Conservation (phyloP, 2,113 vertebrate genomes). For the Lasiurus cinereus region DNA sequence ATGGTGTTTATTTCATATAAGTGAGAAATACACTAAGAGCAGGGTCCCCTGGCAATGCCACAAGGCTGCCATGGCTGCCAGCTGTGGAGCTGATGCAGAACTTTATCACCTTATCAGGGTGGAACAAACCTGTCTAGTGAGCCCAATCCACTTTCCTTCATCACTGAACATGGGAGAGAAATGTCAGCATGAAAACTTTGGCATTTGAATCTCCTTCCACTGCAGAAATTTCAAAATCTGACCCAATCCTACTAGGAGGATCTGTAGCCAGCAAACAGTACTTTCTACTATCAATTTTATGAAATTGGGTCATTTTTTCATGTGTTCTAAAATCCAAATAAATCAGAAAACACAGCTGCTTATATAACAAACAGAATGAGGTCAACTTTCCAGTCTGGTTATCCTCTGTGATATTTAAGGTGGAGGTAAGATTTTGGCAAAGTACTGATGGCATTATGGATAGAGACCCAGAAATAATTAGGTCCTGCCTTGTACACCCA, state of each 20-base stretch:
- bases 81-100: not conserved
- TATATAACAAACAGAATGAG: not conserved
- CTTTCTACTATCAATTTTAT: not conserved
- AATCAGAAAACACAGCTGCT: not conserved
- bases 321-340: conserved; percentile 30
- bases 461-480: conserved; percentile 8
- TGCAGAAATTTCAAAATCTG: not conserved
- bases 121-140: not conserved
- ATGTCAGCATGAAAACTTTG: not conserved
- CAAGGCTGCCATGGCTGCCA: rapidly evolving
- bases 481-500: not conserved
- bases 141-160: not conserved
- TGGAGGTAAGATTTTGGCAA: not conserved
- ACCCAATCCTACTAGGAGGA: not conserved
- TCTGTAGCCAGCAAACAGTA: not conserved
- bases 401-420: not conserved
- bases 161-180: not conserved
- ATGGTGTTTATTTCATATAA: not conserved
- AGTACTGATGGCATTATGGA: not conserved
- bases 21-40: not conserved
- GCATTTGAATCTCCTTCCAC: not conserved
- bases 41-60: not conserved
- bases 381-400: not conserved
- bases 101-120: not conserved
- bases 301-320: not conserved